Conservation (phyloP, 2,888 invertebrate species). For the Emmelina monodactyla region DNA sequence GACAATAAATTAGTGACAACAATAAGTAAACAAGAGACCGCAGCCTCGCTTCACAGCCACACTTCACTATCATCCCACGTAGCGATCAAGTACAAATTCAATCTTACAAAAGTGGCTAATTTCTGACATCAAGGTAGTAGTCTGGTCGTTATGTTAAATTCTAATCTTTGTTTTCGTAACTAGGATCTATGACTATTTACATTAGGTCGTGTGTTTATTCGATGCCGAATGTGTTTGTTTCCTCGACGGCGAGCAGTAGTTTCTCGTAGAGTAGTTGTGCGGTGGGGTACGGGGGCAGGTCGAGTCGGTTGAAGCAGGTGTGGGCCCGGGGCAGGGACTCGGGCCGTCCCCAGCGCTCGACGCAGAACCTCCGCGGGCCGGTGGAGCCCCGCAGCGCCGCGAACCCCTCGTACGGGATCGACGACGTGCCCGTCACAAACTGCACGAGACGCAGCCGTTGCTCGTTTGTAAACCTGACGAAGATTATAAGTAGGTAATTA, state of each 20-base stretch:
- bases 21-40: slow-evolving; percentile 42
- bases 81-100: slow-evolving; percentile 38
- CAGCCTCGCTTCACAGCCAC: slow-evolving; percentile 58
- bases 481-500: slow-evolving; percentile 1
- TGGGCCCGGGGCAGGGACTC: slow-evolving; percentile 95
- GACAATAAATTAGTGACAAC: slow-evolving; percentile 51
- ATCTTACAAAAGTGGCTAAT: slow-evolving; percentile 31
- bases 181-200: neutral
- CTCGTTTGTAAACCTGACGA: slow-evolving; percentile 86
- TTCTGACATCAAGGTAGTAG: neutral
- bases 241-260: slow-evolving; percentile 90
- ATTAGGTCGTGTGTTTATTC: slow-evolving; percentile 76
- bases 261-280: slow-evolving; percentile 92
- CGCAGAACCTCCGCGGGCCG: slow-evolving; percentile 94
- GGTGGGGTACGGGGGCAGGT: slow-evolving; percentile 94
- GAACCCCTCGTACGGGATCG: slow-evolving; percentile 98
- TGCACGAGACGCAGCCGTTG: slow-evolving; percentile 90
- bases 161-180: neutral
- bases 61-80: slow-evolving; percentile 18
- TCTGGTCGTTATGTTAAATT: neutral
- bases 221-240: slow-evolving; percentile 96
- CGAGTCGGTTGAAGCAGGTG: slow-evolving; percentile 97
- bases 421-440: slow-evolving; percentile 98
- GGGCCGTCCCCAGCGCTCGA: slow-evolving; percentile 96
- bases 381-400: slow-evolving; percentile 93